Evolutionary conservation across 2,888 invertebrate species (phyloP).

Genomic region (Labia minor): DNA sequence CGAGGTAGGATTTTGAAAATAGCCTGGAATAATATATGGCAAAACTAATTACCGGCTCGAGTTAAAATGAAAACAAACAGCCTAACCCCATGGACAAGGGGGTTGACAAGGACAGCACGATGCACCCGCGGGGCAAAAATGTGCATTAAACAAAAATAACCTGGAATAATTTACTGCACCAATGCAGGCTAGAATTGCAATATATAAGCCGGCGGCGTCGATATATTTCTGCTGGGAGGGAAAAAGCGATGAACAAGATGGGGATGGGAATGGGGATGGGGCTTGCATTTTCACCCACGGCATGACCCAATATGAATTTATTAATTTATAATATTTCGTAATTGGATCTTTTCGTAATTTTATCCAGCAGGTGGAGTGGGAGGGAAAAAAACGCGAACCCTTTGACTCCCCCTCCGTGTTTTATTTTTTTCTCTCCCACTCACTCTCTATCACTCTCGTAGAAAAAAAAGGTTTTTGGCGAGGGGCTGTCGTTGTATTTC

Average conservation of each 20-base stretch:
- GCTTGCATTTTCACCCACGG: background rate
- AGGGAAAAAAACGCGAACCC: slow-evolving; percentile 1
- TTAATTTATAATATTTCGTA: slow-evolving; percentile 7
- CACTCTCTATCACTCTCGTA: too few species aligned
- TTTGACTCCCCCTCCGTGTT: background rate
- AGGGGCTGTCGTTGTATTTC: slow-evolving; percentile 1
- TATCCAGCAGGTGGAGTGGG: background rate
- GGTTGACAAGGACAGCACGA: background rate
- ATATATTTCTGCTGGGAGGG: background rate
- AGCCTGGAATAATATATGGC: slow-evolving; percentile 1
- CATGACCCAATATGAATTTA: background rate
- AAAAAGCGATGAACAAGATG: background rate
- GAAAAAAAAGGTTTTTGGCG: too few species aligned
- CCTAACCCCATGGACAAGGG: slow-evolving; percentile 13
- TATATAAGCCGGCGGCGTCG: slow-evolving; percentile 3
- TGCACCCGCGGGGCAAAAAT: slow-evolving; percentile 13
- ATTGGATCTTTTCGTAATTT: slow-evolving; percentile 14
- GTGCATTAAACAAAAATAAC: slow-evolving; percentile 13
- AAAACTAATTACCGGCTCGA: slow-evolving; percentile 8
- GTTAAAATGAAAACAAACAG: slow-evolving; percentile 13
- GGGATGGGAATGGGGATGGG: background rate
- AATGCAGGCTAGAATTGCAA: slow-evolving; percentile 13
- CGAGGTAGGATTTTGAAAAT: background rate
- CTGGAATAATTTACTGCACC: slow-evolving; percentile 13
- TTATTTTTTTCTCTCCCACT: background rate